phyloP scores from a whole-genome alignment of 92 coral and sea anemone genomes.

The Epizoanthus ramosus region DNA sequence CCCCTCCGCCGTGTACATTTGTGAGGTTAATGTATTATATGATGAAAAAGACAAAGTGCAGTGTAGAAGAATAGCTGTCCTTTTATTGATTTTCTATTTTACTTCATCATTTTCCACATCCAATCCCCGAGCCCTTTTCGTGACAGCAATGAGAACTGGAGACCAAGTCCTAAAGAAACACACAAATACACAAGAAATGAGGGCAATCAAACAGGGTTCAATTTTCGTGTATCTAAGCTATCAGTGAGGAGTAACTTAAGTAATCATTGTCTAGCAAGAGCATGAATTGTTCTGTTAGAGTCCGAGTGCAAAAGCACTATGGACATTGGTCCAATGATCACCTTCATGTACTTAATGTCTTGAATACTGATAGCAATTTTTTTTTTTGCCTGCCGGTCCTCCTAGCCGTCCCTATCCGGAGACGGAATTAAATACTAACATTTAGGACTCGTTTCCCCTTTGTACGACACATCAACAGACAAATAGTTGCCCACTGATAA shows the following conservation, averaged over 20 bases:
- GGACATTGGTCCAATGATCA: not conserved
- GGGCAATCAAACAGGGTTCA: not conserved
- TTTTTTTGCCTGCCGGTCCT: not conserved
- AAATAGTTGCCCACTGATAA: too few relatives aligned
- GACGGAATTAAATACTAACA: not conserved
- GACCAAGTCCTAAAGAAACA: not conserved
- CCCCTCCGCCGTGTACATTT: too few relatives aligned
- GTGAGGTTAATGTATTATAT: too few relatives aligned
- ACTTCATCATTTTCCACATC: not conserved
- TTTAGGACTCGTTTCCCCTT: not conserved
- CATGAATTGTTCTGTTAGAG: too few relatives aligned
- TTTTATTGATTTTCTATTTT: not conserved
- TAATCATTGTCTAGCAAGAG: not conserved
- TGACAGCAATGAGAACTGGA: not conserved
- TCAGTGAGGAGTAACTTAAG: not conserved
- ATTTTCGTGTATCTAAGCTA: not conserved
- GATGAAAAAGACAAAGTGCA: too few relatives aligned
- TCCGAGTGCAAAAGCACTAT: not conserved
- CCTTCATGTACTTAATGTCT: not conserved
- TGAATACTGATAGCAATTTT: not conserved
- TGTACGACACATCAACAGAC: not conserved
- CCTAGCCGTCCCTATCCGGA: not conserved
- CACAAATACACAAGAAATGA: not conserved
- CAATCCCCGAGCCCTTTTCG: slow-evolving; percentile 12
- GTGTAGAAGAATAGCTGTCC: not conserved